Evolutionary conservation across 2,888 invertebrate species (phyloP).

Genomic region (Zhuqinia jingwanae): DNA sequence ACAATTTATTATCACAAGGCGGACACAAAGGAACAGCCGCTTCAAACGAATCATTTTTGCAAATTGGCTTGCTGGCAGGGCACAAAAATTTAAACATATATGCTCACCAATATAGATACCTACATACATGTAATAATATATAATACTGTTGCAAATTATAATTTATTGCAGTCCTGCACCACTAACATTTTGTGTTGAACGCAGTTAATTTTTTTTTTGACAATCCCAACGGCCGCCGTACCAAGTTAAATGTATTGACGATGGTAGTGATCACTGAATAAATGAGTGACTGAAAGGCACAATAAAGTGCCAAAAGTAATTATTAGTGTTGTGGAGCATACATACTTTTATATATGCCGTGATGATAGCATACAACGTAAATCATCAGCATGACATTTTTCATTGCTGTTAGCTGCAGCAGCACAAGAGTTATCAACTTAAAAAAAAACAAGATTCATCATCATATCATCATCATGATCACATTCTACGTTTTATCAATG

Average conservation of each 20-base stretch:
- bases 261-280: conserved; percentile 58
- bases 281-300: conserved; percentile 63
- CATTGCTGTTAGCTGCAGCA: background rate
- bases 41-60: background rate
- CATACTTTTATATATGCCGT: background rate
- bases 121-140: too few relatives aligned
- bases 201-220: conserved; percentile 34
- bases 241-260: background rate
- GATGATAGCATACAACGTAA: background rate
- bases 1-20: conserved; percentile 45
- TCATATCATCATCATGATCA: conserved; percentile 12
- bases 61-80: background rate
- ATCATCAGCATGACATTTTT: background rate
- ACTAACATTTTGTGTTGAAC: background rate
- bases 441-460: conserved; percentile 57
- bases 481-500: background rate
- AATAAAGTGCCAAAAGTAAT: conserved; percentile 69
- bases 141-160: conserved; percentile 5
- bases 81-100: background rate
- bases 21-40: background rate
- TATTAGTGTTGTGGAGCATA: conserved; percentile 48
- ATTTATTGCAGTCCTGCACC: background rate
- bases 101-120: too few relatives aligned
- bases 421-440: conserved; percentile 37
- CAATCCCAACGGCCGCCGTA: conserved; percentile 20